Evolutionary conservation across 2,113 vertebrate species (phyloP), one percentile per base, ranked within the genome.

Genomic region (Xerus inauris): DNA sequence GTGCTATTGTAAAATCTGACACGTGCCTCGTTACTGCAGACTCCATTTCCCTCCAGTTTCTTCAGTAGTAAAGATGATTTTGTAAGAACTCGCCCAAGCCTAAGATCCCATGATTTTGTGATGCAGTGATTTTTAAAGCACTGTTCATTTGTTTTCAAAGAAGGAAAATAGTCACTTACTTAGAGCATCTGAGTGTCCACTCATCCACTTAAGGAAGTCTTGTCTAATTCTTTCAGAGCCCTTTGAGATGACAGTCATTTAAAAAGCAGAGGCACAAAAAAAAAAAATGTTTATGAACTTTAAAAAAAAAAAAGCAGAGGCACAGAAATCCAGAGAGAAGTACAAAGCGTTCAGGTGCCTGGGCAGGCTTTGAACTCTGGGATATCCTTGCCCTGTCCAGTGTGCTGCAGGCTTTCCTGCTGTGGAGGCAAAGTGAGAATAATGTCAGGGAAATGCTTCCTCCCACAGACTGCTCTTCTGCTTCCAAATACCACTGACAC

Each of bases 401-500:
- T 19, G 30, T 38, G 35, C 17, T 7, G 20, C 22, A 35, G 54
- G 28, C 49, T 77, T 81, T 92, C 40, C 38, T 26, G 20, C 42
- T 16, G 24, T 19, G 0, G 45, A 47, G 32, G 38, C 84, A 88
- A 89, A 88, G 20, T 1, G 30, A 85, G 47, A 83, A 59, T 19
- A n/a, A 82, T 26, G 67, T 88, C 28, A 24, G 87, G 71, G 42
- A 84, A 94, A 93, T 28, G n/a, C 71, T 47, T 91, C 77, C 47
- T 93, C 73, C 88, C 75, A 86, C n/a, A 0, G 38, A 4, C 47
- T 65, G 72, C 10, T 93, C 32, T 0, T 85, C 62, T 54, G 17
- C 69, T 76, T 84, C 69, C 89, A 93, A 83, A 93, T 57, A 54
- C 45, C 93, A 89, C 65, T 54, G 71, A 62, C 77, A 40, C 91